Evolutionary conservation across 2,797 vertebrate species (phyloP).

Genomic region (Poeciliopsis presidionis): DNA sequence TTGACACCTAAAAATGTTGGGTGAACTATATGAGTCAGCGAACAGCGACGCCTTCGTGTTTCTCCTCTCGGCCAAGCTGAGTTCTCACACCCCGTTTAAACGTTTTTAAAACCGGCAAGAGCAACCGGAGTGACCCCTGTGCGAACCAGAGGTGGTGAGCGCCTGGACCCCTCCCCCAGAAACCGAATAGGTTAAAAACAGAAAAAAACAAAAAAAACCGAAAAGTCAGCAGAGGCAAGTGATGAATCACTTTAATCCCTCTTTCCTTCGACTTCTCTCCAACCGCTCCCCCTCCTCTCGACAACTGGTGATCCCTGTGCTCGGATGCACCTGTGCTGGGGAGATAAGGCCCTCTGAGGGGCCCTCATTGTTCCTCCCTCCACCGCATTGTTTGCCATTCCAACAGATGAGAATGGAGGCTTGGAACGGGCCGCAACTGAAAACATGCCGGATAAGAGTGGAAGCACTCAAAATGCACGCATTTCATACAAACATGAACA

Average conservation of each 20-base stretch:
- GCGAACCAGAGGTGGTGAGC: conserved; percentile 10
- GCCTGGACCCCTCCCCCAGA: conserved; percentile 34
- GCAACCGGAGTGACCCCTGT: conserved; percentile 30
- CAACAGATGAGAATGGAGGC: conserved; percentile 75
- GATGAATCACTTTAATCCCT: conserved; percentile 74
- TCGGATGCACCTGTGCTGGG: conserved; percentile 85
- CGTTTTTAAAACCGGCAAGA: neutral
- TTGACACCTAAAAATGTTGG: conserved; percentile 49
- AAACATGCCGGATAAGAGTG: conserved; percentile 58
- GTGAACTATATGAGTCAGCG: conserved; percentile 58
- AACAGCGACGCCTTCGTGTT: conserved; percentile 22
- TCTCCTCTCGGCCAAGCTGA: conserved; percentile 39
- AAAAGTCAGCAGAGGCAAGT: conserved; percentile 67
- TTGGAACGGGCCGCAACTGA: conserved; percentile 65
- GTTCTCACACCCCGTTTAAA: conserved; percentile 26
- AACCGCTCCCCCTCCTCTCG: conserved; percentile 33
- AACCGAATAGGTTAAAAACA: conserved; percentile 59
- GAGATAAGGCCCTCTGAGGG: conserved; percentile 84
- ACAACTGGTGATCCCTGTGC: conserved; percentile 75
- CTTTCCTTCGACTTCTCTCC: conserved; percentile 53
- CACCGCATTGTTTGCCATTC: conserved; percentile 84
- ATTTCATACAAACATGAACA: conserved; percentile 24
- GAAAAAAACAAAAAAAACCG: conserved; percentile 9
- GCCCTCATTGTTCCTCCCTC: conserved; percentile 81
- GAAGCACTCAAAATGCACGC: conserved; percentile 35